A percentile compares a stretch with the other conserved stretches of the same genome.
These are phyloP conservation scores for Torymus tubicola DNA, from an alignment of 2,888 invertebrate genomes.

Conservation along the genomic window DNA sequence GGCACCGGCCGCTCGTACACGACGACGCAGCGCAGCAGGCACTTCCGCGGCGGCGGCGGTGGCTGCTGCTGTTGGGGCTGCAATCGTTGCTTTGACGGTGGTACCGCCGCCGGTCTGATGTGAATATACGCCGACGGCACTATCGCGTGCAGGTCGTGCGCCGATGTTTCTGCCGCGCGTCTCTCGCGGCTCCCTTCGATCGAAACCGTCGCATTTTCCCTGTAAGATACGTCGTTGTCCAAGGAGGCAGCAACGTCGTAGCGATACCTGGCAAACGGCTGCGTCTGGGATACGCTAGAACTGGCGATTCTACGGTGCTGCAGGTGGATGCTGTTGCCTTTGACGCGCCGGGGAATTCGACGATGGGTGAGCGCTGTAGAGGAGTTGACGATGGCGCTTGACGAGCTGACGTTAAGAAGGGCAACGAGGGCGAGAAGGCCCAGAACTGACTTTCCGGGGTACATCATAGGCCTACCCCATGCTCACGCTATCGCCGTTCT, in stretches of 20 bases:
- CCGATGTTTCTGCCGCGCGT: conserved; percentile 16
- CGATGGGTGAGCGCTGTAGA: neutral
- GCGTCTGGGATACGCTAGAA: no score
- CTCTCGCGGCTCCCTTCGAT: conserved; percentile 15
- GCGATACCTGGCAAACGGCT: no score
- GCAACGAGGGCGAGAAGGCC: conserved; percentile 68
- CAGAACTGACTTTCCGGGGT: conserved; percentile 68
- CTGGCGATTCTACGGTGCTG: neutral
- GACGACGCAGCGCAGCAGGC: conserved; percentile 41
- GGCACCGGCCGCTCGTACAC: conserved; percentile 33
- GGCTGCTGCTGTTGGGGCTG: no score
- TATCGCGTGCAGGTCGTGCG: neutral
- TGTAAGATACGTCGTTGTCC: neutral
- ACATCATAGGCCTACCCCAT: conserved; percentile 72
- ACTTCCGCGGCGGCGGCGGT: conserved; percentile 32
- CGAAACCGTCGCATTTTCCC: neutral
- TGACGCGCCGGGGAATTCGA: neutral
- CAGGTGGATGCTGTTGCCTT: neutral
- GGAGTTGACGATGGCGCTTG: neutral
- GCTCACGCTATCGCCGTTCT: conserved; percentile 60
- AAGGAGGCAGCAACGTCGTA: no score
- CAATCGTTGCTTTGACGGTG: conserved; percentile 2
- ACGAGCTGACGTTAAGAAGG: neutral
- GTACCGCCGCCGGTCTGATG: conserved; percentile 15
- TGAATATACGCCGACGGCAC: conserved; percentile 28